Conservation (phyloP, 2,888 invertebrate species). For the Plebejus argus region DNA sequence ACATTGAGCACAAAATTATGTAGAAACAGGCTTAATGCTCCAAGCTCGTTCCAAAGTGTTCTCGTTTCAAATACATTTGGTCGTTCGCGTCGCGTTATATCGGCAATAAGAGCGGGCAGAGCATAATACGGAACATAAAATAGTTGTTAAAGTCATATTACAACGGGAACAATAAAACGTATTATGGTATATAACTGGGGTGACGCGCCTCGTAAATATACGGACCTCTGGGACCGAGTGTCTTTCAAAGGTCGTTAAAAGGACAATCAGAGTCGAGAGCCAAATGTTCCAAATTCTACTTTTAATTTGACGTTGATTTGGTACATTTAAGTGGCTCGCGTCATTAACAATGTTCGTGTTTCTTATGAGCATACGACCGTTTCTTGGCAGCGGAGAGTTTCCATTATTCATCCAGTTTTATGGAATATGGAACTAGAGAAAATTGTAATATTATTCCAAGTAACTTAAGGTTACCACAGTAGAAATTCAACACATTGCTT, state of each 20-base stretch:
- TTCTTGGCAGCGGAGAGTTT: background rate
- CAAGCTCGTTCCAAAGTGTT: slow-evolving; percentile 15
- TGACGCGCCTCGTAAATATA: slow-evolving; percentile 29
- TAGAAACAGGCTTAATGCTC: slow-evolving; percentile 20
- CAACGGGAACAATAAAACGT: slow-evolving; percentile 40
- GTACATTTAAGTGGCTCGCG: slow-evolving; percentile 4
- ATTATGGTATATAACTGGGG: slow-evolving; percentile 31
- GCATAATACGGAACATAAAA: slow-evolving; percentile 42
- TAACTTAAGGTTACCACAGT: background rate
- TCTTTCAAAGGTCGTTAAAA: slow-evolving; percentile 19
- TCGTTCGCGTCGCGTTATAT: slow-evolving; percentile 3
- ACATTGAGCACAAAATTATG: slow-evolving; percentile 9
- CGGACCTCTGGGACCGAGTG: slow-evolving; percentile 22
- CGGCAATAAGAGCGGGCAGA: slow-evolving; percentile 4
- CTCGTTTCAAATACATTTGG: slow-evolving; percentile 10
- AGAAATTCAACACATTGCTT: background rate
- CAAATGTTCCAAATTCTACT: slow-evolving; percentile 9
- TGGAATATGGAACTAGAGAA: background rate
- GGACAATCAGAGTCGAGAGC: slow-evolving; percentile 16
- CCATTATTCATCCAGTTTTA: background rate
- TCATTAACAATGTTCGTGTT: slow-evolving; percentile 1
- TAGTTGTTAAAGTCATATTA: slow-evolving; percentile 45
- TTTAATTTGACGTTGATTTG: slow-evolving; percentile 15
- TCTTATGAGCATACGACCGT: background rate
- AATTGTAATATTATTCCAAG: background rate